Evolutionary conservation across 2,888 invertebrate species (phyloP).

Genomic region (Saturnia japonica): DNA sequence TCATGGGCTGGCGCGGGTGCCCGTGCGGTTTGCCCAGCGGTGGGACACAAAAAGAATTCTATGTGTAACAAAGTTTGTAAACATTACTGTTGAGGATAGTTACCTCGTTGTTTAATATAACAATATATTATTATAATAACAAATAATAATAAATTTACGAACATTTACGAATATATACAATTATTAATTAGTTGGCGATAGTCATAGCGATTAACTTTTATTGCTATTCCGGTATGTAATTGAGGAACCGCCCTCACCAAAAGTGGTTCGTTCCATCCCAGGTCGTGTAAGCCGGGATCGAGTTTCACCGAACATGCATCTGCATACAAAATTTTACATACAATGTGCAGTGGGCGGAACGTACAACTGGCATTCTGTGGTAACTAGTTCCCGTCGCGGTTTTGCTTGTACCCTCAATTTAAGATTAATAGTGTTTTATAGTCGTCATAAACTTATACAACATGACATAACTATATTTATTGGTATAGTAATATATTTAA

Average conservation of each 20-base stretch:
- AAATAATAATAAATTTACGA: not conserved
- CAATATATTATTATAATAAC: too few species aligned
- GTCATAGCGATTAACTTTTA: constrained; percentile 17
- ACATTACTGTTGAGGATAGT: too few species aligned
- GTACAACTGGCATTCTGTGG: constrained; percentile 26
- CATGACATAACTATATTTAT: not conserved
- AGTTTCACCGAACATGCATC: constrained; percentile 46
- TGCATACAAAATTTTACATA: constrained; percentile 65
- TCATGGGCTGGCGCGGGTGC: too few species aligned
- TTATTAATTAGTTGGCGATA: constrained; percentile 13
- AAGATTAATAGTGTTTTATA: constrained; percentile 26
- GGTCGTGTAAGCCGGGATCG: constrained; percentile 54
- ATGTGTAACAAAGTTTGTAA: too few species aligned
- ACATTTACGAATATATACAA: not conserved
- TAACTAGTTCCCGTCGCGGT: constrained; percentile 39
- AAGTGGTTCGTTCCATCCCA: constrained; percentile 65
- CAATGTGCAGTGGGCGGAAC: constrained; percentile 69
- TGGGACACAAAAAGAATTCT: too few species aligned
- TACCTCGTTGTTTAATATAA: too few species aligned
- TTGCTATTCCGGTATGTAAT: constrained; percentile 25
- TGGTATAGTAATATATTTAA: not conserved
- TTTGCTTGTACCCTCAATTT: constrained; percentile 29
- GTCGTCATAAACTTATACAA: not conserved
- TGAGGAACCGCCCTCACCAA: constrained; percentile 46
- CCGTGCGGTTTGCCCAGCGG: too few species aligned